phyloP scores from a whole-genome alignment of 2,113 vertebrate species.

The Prunella himalayana region DNA sequence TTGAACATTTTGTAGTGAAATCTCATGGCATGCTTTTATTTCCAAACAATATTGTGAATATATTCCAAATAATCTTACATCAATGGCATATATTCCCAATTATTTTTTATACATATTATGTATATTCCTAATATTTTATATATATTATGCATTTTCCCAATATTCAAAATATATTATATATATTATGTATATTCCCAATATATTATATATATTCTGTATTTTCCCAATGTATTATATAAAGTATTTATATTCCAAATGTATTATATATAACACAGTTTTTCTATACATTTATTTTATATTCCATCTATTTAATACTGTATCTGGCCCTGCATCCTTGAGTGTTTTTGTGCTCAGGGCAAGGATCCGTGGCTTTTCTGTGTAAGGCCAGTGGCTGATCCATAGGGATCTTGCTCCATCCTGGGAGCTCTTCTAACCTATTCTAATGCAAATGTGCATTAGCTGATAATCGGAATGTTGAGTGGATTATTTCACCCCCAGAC shows the following conservation, averaged over 20 bases:
- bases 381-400: background rate
- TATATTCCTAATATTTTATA: background rate
- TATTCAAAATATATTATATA: too few species aligned
- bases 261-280: background rate
- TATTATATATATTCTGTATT: too few species aligned
- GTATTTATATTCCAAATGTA: background rate
- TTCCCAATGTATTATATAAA: fast-evolving
- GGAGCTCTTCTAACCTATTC: constrained; percentile 16
- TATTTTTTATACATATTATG: background rate
- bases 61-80: background rate
- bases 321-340: fast-evolving
- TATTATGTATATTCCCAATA: too few species aligned
- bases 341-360: background rate
- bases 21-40: fast-evolving
- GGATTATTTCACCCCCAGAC: constrained; percentile 47
- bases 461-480: constrained; percentile 31
- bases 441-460: constrained; percentile 35
- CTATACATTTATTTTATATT: background rate
- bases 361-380: background rate
- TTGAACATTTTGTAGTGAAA: fast-evolving
- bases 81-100: fast-evolving
- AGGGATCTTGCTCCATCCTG: background rate
- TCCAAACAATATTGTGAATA: background rate
- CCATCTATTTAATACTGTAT: fast-evolving
- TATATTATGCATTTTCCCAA: background rate